Evolutionary conservation across 2,113 vertebrate species (phyloP).

Genomic region (Corythornis vintsioides): DNA sequence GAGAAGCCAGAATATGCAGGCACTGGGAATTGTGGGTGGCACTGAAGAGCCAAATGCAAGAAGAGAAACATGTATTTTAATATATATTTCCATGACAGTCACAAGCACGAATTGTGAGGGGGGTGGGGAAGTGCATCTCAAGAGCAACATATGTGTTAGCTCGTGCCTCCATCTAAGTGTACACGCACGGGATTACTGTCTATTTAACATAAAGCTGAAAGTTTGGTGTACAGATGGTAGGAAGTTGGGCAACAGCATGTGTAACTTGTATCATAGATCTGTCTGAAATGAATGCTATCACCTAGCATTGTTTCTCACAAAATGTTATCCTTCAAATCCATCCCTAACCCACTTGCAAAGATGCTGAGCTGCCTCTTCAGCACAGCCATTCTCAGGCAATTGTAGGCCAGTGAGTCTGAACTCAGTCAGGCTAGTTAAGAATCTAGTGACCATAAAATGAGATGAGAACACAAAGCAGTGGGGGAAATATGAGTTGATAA

Average conservation of each 20-base stretch:
- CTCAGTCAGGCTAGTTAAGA: background rate
- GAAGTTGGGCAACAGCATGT: conserved; percentile 28
- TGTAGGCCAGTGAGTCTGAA: background rate
- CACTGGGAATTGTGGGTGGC: conserved; percentile 50
- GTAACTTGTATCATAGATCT: background rate
- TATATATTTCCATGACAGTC: conserved; percentile 24
- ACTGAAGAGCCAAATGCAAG: conserved; percentile 14
- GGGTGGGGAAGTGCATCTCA: background rate
- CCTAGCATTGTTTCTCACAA: background rate
- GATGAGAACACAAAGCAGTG: background rate
- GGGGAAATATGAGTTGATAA: background rate
- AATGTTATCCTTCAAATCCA: background rate
- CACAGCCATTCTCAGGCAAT: background rate
- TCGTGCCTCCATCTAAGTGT: conserved; percentile 14
- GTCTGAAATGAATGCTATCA: background rate
- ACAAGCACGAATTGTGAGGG: conserved; percentile 5
- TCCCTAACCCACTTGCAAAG: background rate
- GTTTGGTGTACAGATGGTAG: conserved; percentile 33
- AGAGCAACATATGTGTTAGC: conserved; percentile 28
- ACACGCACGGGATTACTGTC: conserved; percentile 10
- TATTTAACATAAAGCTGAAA: background rate
- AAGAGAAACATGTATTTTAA: background rate
- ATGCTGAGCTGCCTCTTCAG: background rate
- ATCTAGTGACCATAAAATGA: background rate
- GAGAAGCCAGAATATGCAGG: conserved; percentile 29